phyloP scores from a whole-genome alignment of 2,113 vertebrate species.

The Ciconia maguari region DNA sequence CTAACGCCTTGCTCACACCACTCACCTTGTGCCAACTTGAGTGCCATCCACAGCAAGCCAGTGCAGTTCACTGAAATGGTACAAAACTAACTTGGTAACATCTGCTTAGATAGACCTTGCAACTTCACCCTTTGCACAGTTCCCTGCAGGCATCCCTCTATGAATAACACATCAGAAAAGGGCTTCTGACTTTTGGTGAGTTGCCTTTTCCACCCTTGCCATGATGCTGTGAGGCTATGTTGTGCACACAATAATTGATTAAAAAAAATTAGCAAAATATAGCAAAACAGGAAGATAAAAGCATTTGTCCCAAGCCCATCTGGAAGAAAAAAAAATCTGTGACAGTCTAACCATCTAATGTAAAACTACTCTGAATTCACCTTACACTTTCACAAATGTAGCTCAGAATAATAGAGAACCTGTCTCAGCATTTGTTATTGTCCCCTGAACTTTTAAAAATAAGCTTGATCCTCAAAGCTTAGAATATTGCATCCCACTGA shows the following conservation, averaged over 20 bases:
- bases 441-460: neutral
- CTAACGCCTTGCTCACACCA: neutral
- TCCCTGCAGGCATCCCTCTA: neutral
- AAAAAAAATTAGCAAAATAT: neutral
- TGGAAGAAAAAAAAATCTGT: neutral
- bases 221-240: neutral
- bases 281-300: neutral
- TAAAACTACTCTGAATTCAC: neutral
- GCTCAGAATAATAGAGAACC: neutral
- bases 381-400: neutral
- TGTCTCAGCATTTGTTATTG: neutral
- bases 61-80: neutral
- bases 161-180: neutral
- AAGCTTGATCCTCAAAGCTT: conserved; percentile 6
- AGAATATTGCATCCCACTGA: neutral
- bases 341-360: neutral
- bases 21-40: neutral
- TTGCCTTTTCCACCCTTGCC: neutral
- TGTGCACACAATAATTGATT: neutral
- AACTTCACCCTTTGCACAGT: neutral
- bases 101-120: neutral
- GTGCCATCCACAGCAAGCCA: neutral
- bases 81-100: neutral
- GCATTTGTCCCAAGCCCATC: neutral
- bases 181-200: neutral